Percentiles rank a stretch among this genome's conserved stretches.
These are phyloP conservation scores for Nephotettix cincticeps DNA, from an alignment of 1,140 invertebrate species.

Conservation along the genomic window DNA sequence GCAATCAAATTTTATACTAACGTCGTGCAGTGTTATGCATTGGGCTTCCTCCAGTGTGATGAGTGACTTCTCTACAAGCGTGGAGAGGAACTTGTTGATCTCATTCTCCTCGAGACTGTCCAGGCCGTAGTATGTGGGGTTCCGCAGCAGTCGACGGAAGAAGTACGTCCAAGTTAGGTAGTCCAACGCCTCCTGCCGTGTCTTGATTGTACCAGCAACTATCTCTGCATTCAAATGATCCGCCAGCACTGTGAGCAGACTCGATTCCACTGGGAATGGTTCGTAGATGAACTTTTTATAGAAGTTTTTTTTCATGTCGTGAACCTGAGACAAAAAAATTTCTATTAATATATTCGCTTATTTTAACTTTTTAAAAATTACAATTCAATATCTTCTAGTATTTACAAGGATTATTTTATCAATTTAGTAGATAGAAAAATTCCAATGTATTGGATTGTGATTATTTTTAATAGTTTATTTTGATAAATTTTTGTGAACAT, in stretches of 20 bases:
- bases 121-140: conserved; percentile 91
- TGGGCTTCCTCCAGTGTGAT: conserved; percentile 68
- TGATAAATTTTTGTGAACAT: too few species aligned
- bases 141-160: conserved; percentile 84
- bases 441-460: too few species aligned
- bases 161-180: conserved; percentile 99
- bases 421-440: too few species aligned
- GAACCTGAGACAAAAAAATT: conserved; percentile 53
- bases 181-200: conserved; percentile 92
- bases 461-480: too few species aligned
- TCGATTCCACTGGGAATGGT: conserved; percentile 98
- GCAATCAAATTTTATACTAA: conserved; percentile 32
- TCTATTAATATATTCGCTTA: not conserved
- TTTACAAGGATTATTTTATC: too few species aligned
- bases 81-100: conserved; percentile 72
- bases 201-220: conserved; percentile 76
- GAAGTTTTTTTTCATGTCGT: conserved; percentile 98
- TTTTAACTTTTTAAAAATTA: not conserved
- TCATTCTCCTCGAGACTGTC: conserved; percentile 70
- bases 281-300: conserved; percentile 99
- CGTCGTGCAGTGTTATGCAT: conserved; percentile 67
- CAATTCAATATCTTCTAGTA: too few species aligned
- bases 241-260: conserved; percentile 82
- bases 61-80: conserved; percentile 76
- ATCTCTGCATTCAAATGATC: conserved; percentile 99